Percentiles rank a stretch among this genome's conserved stretches.
Conservation (phyloP, 2,888 invertebrate species). For the Drosophila mercatorum region DNA sequence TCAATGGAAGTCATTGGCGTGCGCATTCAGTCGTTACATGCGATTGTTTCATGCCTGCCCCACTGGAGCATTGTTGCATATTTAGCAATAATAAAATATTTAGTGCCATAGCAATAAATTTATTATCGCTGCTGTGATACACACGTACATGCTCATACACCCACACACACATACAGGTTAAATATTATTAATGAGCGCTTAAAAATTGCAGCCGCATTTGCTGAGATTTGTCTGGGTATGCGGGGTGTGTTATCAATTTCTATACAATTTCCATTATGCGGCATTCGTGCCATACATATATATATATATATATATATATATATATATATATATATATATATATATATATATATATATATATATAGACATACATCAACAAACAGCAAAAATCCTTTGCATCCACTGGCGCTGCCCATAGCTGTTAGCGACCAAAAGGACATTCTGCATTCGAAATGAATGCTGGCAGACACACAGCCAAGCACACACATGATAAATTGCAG, state of each 20-base stretch:
- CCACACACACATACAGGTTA: constrained; percentile 39
- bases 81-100: constrained; percentile 80
- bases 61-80: constrained; percentile 71
- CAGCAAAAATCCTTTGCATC: constrained; percentile 25
- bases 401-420: constrained; percentile 2
- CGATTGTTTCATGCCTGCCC: constrained; percentile 70
- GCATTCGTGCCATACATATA: constrained; percentile 7
- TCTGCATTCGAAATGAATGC: constrained; percentile 64
- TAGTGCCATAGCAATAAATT: constrained; percentile 76
- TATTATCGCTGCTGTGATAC: constrained; percentile 59
- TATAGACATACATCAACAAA: constrained; percentile 43
- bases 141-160: constrained; percentile 22
- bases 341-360: constrained; percentile 6
- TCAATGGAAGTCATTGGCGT: constrained; percentile 10
- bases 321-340: background rate
- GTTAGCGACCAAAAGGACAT: constrained; percentile 43
- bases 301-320: background rate
- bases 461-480: constrained; percentile 19
- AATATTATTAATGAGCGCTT: constrained; percentile 67
- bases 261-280: constrained; percentile 46
- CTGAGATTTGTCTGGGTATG: constrained; percentile 48
- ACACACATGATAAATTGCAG: constrained; percentile 70
- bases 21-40: constrained; percentile 70
- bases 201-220: constrained; percentile 56
- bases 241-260: constrained; percentile 62